These are phyloP conservation scores for Sepioteuthis lessoniana DNA, from an alignment of 2,888 invertebrate genomes.

Conservation along the genomic window DNA sequence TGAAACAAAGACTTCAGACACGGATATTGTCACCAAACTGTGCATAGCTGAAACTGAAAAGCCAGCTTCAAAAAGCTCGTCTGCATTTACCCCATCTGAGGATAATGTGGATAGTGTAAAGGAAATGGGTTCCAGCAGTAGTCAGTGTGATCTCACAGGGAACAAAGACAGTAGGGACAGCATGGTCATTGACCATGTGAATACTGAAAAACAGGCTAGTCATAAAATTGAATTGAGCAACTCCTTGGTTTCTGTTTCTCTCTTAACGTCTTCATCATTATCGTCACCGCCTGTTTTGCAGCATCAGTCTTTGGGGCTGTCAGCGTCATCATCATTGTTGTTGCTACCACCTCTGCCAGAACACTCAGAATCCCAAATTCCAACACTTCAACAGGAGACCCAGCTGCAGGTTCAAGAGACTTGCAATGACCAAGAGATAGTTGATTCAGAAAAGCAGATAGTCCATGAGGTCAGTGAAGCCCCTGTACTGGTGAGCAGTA, in stretches of 20 bases:
- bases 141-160: not conserved
- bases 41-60: not conserved
- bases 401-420: not conserved
- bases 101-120: not conserved
- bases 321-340: too few relatives aligned
- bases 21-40: not conserved
- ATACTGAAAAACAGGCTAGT: slow-evolving; percentile 15
- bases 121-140: not conserved
- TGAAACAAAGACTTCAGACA: not conserved
- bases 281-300: not conserved
- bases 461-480: not conserved
- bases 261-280: slow-evolving; percentile 24
- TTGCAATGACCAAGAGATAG: not conserved
- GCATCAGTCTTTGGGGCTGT: not conserved
- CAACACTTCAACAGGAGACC: slow-evolving; percentile 11
- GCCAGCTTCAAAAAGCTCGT: not conserved
- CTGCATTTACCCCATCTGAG: not conserved
- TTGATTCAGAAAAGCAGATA: not conserved
- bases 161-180: not conserved
- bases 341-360: not conserved
- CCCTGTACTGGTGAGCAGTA: not conserved
- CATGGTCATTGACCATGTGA: not conserved
- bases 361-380: not conserved
- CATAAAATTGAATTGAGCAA: not conserved
- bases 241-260: not conserved